Base-by-base conservation (phyloP, 2,113 vertebrate genomes). In the Leucoraja erinaceus region DNA sequence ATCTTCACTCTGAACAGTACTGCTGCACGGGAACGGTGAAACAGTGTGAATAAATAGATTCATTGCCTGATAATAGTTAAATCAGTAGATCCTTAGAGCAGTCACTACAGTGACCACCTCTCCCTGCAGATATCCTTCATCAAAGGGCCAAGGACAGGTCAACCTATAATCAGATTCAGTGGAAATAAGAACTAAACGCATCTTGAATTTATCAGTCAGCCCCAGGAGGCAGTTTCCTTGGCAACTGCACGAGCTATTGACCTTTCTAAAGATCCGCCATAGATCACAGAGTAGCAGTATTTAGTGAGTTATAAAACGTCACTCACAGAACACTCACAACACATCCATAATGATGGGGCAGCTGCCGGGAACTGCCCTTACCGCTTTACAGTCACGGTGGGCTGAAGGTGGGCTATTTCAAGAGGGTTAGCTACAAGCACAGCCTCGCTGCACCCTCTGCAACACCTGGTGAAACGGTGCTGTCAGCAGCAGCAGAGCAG, bases 181-280 rank as follows among this genome's bases (percentile, higher is more conserved):
- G 56, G 28, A 86, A 72, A 72, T 72, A 72, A 86, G 59, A 86
- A 86, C 63, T 61, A 86, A 86, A 63, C 33, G 31, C 56, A 61
- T 18, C 31, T 86, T 86, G 31, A n/a, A 86, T 63, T 86, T 86
- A 86, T 86, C 16, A 59, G 25, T 12, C 28, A 3, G 11, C 54
- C 83, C 56, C 28, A 16, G 28, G 59, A 86, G 83, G 28, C 83
- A 63, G 83, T 86, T 86, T 86, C 83, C 83, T 63, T 63, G 83
- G 83, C 63, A 63, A 86, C 56, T n/a, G 83, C 83, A 63, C 25
- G 56, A 31, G 25, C 59, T 63, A 59, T 59, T 86, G 83, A 63
- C 28, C 83, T 63, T 31, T 86, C 25, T 61, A 31, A n/a, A 86
- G 56, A 31, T 63, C 83, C 61, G 5, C 12, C 56, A 63, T 59